A percentile compares a stretch with the other conserved stretches of the same genome.
Evolutionary conservation across 2,797 vertebrate species (phyloP).

Genomic region (Sphenodon punctatus): DNA sequence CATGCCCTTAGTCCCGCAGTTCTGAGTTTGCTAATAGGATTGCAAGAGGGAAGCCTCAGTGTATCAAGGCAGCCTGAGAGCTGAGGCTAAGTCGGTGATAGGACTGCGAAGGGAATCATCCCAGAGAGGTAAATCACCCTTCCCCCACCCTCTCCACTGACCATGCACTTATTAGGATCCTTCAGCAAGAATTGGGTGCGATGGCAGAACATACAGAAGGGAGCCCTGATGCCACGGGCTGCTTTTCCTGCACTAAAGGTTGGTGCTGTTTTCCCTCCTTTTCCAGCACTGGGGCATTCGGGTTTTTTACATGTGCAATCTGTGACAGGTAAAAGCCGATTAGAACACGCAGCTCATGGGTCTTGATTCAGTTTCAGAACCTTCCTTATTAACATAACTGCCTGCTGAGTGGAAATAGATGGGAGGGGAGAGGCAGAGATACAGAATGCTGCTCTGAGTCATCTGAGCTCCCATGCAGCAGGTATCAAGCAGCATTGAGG

Average conservation of each 20-base stretch:
- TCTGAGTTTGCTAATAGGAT: conserved; percentile 67
- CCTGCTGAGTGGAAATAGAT: neutral
- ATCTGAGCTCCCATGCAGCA: neutral
- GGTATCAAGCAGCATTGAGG: neutral
- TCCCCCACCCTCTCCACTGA: neutral
- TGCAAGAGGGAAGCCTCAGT: conserved; percentile 30
- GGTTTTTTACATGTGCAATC: neutral
- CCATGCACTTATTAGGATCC: conserved; percentile 71
- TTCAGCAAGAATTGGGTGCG: conserved; percentile 73
- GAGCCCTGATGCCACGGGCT: conserved; percentile 44
- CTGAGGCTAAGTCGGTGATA: conserved; percentile 16
- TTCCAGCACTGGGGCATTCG: neutral
- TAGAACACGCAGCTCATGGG: neutral
- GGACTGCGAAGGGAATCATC: conserved; percentile 12
- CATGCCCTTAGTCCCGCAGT: conserved; percentile 25
- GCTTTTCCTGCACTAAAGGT: conserved; percentile 53
- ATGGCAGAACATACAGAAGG: conserved; percentile 73
- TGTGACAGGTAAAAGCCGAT: conserved; percentile 24
- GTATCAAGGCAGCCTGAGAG: conserved; percentile 18
- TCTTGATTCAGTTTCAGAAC: neutral
- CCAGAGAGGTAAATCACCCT: neutral
- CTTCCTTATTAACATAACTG: neutral
- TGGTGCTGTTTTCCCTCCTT: conserved; percentile 41
- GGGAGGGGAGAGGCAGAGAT: neutral
- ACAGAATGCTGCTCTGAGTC: neutral